phyloP scores from a whole-genome alignment of 2,888 invertebrate genomes.

The Geophilus truncorum region DNA sequence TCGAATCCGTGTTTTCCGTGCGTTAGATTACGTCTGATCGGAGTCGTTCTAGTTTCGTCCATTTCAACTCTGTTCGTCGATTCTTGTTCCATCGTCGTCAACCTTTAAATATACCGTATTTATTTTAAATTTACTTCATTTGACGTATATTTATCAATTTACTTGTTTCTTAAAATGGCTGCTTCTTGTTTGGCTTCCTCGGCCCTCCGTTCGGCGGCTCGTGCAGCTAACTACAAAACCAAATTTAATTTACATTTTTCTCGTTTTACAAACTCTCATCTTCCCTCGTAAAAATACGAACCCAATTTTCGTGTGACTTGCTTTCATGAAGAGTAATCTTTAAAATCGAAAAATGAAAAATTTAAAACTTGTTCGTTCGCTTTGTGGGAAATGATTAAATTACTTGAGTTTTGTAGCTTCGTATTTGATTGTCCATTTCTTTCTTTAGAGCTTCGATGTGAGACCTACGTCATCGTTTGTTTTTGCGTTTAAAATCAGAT shows the following conservation, averaged over 20 bases:
- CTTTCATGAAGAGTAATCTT: constrained; percentile 67
- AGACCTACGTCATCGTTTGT: too few species aligned
- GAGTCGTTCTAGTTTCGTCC: not conserved
- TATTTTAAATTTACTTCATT: not conserved
- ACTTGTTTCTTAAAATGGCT: constrained; percentile 41
- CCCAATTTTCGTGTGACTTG: constrained; percentile 71
- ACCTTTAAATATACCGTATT: not conserved
- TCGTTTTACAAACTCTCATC: not conserved
- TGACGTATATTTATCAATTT: not conserved
- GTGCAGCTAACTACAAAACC: constrained; percentile 55
- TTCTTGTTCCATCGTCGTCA: constrained; percentile 35
- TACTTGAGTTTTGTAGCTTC: constrained; percentile 56
- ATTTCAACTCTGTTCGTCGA: not conserved
- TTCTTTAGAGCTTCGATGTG: constrained; percentile 65
- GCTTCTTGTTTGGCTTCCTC: constrained; percentile 74
- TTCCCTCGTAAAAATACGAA: constrained; percentile 46
- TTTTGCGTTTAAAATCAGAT: too few species aligned
- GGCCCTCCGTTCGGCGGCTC: constrained; percentile 72
- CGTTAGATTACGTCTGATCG: not conserved
- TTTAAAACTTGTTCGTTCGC: too few species aligned
- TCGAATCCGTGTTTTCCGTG: too few species aligned
- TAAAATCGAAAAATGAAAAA: constrained; percentile 34
- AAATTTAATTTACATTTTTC: not conserved
- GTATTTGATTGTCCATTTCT: constrained; percentile 81
- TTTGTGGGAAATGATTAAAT: too few species aligned